phyloP scores from a whole-genome alignment of 2,888 invertebrate species.

The Polyommatus icarus region DNA sequence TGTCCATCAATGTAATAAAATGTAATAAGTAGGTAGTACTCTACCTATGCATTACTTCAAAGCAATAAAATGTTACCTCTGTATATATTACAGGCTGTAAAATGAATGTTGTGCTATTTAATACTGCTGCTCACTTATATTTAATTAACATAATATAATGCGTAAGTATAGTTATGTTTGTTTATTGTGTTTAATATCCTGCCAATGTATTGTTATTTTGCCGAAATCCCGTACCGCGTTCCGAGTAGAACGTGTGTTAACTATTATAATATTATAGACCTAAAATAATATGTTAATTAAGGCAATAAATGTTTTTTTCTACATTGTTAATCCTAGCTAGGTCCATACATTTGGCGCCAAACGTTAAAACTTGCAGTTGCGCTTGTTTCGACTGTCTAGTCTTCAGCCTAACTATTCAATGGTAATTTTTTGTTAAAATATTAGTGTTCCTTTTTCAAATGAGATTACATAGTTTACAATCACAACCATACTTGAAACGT shows the following conservation, averaged over 20 bases:
- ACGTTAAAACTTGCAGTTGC: neutral
- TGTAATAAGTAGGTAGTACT: neutral
- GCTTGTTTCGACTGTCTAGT: slow-evolving; percentile 3
- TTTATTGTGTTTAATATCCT: neutral
- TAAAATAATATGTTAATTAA: neutral
- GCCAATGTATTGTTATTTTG: neutral
- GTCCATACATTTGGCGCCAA: neutral
- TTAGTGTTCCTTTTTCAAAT: slow-evolving; percentile 32
- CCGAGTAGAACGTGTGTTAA: neutral
- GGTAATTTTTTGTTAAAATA: slow-evolving; percentile 32
- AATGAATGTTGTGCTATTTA: slow-evolving; percentile 28
- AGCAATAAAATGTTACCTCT: slow-evolving; percentile 25
- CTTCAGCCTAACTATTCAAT: slow-evolving; percentile 35
- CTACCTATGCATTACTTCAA: neutral
- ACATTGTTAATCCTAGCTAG: neutral
- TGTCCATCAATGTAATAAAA: neutral
- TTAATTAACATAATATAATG: slow-evolving; percentile 13
- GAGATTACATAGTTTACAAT: slow-evolving; percentile 19
- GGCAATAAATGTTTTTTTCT: neutral
- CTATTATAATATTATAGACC: neutral
- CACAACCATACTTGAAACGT: slow-evolving; percentile 45
- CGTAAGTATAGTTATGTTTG: neutral
- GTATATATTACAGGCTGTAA: slow-evolving; percentile 20
- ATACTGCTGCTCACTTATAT: slow-evolving; percentile 28
- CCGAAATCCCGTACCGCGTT: neutral